phyloP scores from a whole-genome alignment of 1,140 invertebrate genomes.

The Nasonia longicornis region DNA sequence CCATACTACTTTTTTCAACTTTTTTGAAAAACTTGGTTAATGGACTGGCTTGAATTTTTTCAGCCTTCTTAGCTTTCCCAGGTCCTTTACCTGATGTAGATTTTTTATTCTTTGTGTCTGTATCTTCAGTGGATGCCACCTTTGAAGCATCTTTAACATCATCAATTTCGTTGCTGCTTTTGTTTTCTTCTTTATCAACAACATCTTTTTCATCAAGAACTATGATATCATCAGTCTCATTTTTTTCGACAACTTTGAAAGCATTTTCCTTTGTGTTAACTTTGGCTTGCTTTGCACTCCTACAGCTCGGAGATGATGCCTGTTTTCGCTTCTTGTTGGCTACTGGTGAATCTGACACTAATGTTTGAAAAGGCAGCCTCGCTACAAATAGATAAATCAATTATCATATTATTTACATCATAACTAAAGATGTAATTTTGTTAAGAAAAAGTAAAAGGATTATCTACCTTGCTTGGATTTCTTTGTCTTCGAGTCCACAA shows the following conservation, averaged over 20 bases:
- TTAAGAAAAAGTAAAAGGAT: constrained; percentile 13
- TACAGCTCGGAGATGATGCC: constrained; percentile 50
- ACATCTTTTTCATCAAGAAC: constrained; percentile 22
- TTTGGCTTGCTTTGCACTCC: constrained; percentile 59
- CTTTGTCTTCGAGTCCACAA: constrained; percentile 52
- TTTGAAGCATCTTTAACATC: constrained; percentile 44
- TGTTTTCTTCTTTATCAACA: constrained; percentile 34
- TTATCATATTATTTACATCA: constrained; percentile 33
- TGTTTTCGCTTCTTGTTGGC: constrained; percentile 63
- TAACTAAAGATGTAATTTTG: neutral
- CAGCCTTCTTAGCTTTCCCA: constrained; percentile 48
- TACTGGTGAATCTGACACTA: constrained; percentile 54
- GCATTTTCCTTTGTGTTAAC: constrained; percentile 57
- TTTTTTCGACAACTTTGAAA: constrained; percentile 14
- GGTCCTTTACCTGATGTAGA: constrained; percentile 34
- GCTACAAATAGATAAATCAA: constrained; percentile 52
- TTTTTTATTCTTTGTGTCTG: constrained; percentile 34
- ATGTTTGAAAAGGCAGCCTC: constrained; percentile 61
- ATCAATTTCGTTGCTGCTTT: constrained; percentile 31
- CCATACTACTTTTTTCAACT: constrained; percentile 66
- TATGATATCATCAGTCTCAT: constrained; percentile 37
- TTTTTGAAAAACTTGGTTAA: constrained; percentile 60
- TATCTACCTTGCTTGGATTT: constrained; percentile 62
- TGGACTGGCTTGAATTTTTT: constrained; percentile 51
- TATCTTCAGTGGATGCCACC: neutral